Percentiles rank a stretch among this genome's conserved stretches.
These are phyloP conservation scores for Anagrus nilaparvatae DNA, from an alignment of 1,140 invertebrate genomes.

Conservation along the genomic window DNA sequence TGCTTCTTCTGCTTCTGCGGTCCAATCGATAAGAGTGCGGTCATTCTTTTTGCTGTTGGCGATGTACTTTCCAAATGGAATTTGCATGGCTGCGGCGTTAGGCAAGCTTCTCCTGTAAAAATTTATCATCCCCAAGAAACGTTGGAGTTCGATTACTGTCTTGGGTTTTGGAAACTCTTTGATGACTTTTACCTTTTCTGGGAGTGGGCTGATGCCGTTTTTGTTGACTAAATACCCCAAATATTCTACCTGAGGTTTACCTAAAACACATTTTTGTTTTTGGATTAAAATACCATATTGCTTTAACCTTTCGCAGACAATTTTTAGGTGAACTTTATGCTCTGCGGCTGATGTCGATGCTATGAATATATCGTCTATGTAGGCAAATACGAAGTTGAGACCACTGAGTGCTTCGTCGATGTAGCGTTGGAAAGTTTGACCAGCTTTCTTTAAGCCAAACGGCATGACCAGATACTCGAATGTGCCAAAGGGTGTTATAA, in stretches of 20 bases:
- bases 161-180: not conserved
- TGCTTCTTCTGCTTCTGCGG: not conserved
- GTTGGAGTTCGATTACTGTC: not conserved
- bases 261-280: not conserved
- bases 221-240: not conserved
- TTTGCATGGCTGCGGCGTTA: not conserved
- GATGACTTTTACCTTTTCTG: not conserved
- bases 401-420: not conserved
- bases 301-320: not conserved
- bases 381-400: not conserved
- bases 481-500: conserved; percentile 2
- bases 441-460: conserved; percentile 1
- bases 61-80: not conserved
- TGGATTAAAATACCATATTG: not conserved
- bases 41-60: not conserved
- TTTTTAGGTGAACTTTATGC: not conserved
- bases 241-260: not conserved
- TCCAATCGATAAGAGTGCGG: not conserved
- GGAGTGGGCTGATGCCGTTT: not conserved
- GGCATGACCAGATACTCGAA: not conserved
- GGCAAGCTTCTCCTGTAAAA: not conserved
- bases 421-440: conserved; percentile 6
- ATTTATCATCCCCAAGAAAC: not conserved
- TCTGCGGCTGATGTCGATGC: not conserved
- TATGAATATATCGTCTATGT: conserved; percentile 5